A percentile compares a stretch with the other conserved stretches of the same genome.
These are phyloP conservation scores for Neopipo cinnamomea DNA, from an alignment of 2,113 vertebrate genomes.

Conservation along the genomic window DNA sequence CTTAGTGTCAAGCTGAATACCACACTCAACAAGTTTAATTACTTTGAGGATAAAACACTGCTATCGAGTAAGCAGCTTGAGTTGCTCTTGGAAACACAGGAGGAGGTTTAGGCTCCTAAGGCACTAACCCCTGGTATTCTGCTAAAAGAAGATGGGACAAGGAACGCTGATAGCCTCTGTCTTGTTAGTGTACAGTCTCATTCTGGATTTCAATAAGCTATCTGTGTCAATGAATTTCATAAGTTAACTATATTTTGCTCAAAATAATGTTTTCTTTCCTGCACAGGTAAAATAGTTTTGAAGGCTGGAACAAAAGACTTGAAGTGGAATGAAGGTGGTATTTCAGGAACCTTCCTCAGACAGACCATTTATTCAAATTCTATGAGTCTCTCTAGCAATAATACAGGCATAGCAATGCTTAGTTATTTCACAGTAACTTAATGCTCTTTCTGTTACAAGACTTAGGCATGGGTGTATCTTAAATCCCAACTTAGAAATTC, in stretches of 20 bases:
- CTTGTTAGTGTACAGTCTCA: neutral
- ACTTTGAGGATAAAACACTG: neutral
- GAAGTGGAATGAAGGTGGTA: neutral
- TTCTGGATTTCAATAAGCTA: neutral
- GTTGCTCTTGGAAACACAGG: neutral
- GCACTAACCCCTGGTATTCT: neutral
- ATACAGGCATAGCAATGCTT: neutral
- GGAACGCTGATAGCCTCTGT: neutral
- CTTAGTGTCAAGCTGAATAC: neutral
- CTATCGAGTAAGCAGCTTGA: neutral
- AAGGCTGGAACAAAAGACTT: neutral
- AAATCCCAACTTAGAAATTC: neutral
- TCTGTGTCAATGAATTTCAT: neutral
- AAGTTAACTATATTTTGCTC: neutral
- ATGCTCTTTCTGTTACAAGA: neutral
- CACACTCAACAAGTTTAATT: neutral
- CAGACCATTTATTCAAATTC: constrained; percentile 9
- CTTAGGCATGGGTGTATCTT: neutral
- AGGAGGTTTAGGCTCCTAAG: neutral
- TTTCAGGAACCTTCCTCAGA: neutral
- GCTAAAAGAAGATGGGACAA: neutral
- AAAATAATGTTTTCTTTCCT: neutral
- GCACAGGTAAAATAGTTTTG: neutral
- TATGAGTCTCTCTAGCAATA: neutral
- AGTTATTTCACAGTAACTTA: neutral